Base-by-base conservation (phyloP, 2,797 vertebrate species). In the Zenarchopterus dispar region DNA sequence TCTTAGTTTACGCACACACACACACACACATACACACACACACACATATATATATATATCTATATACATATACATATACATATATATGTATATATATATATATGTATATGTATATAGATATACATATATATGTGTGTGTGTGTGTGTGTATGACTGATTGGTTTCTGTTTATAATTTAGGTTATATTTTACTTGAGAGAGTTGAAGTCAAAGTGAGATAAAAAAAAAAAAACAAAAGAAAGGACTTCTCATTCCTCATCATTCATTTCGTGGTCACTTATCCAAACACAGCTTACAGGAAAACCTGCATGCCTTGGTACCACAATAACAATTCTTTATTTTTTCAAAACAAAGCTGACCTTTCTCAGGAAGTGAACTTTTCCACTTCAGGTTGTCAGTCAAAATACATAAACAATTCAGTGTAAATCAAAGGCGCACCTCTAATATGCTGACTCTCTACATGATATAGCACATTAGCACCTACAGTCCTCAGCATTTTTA, bases 291-390 rank as follows among this genome's bases (percentile, higher is more conserved):
- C 55, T 77, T 51, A 43, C 51, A 17, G 0, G 17, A 0, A 16
- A 54, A 39, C 71, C 75, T 66, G 73, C 56, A 70, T 46, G 49
- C 15, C 52, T 62, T 76, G 51, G 46, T 75, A 44, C 48, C 28
- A 56, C 39, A 67, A 69, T 47, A 59, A 66, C 48, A 67, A 45
- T 44, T 61, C 28, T 6, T 39, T 36, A 2, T 63, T 44, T 84
- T 79, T 77, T 81, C 77, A 79, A 76, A 88, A 82, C 73, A 89
- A 62, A 53, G 53, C 1, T 70, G 57, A 78, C 74, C 76, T 77
- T 78, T 61, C 52, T 49, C 43, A 21, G 54, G n/a, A 57, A n/a
- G 2, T 52, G 22, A 13, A 61, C 0, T 0, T 66, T 73, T 60
- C 50, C 53, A 62, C 42, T 56, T 31, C 15, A 22, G 3, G 1